These are phyloP conservation scores for Hippocampus barbouri DNA, from an alignment of 2,113 vertebrate species.

Conservation along the genomic window DNA sequence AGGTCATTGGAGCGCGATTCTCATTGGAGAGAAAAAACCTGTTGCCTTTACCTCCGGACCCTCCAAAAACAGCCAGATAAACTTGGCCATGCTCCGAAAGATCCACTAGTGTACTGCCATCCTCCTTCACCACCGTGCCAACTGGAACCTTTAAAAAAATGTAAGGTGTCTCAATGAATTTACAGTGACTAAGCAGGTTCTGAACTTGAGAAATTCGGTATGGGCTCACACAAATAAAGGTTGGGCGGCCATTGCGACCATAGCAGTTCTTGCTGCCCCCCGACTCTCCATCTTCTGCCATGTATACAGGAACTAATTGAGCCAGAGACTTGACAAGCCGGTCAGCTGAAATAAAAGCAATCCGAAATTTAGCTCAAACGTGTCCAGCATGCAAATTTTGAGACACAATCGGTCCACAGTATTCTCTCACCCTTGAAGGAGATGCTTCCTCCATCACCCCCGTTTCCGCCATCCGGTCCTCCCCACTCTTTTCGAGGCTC, in stretches of 20 bases:
- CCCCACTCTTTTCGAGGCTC: conserved; percentile 92
- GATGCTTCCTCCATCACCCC: conserved; percentile 85
- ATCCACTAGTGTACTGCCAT: conserved; percentile 73
- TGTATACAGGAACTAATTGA: conserved; percentile 74
- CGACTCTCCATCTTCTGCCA: conserved; percentile 71
- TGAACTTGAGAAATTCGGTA: background rate
- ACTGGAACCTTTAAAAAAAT: conserved; percentile 78
- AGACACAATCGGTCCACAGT: background rate
- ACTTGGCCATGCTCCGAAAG: conserved; percentile 77
- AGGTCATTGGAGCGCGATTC: conserved; percentile 78
- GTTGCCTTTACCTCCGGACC: conserved; percentile 90
- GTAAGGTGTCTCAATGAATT: background rate
- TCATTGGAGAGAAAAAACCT: conserved; percentile 91
- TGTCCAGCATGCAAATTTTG: background rate
- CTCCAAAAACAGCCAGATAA: conserved; percentile 82
- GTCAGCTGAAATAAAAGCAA: conserved; percentile 71
- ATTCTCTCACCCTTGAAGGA: conserved; percentile 79
- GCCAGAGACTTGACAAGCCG: conserved; percentile 81
- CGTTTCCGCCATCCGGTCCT: conserved; percentile 92
- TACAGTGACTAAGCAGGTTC: background rate
- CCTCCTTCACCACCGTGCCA: conserved; percentile 89
- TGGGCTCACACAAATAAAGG: conserved; percentile 77
- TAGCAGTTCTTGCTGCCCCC: conserved; percentile 87
- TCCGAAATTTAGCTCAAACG: background rate
- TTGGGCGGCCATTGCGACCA: conserved; percentile 71